Conservation (phyloP, 30 jellyfish, hydroid and myxozoan species). For the Cassiopea andromeda region DNA sequence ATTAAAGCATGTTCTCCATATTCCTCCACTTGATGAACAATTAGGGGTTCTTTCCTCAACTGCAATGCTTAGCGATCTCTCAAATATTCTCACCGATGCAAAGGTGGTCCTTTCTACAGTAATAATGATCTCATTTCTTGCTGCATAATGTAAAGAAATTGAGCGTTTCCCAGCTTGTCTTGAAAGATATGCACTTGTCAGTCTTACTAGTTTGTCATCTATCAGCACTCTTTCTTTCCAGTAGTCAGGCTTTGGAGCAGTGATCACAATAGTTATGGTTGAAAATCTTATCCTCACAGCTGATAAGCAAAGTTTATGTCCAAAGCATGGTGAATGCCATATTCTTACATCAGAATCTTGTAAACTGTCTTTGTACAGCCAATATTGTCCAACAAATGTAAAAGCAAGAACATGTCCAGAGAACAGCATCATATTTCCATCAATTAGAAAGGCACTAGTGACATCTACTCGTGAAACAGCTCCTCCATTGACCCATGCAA, state of each 20-base stretch:
- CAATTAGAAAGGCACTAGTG: slow-evolving; percentile 8
- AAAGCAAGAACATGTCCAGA: slow-evolving; percentile 22
- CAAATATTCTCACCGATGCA: slow-evolving; percentile 37
- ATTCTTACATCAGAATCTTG: slow-evolving; percentile 5
- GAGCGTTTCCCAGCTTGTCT: background rate
- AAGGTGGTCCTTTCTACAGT: background rate
- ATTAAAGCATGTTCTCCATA: slow-evolving; percentile 12
- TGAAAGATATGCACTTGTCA: slow-evolving; percentile 3
- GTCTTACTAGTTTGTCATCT: background rate
- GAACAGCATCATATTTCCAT: slow-evolving; percentile 21
- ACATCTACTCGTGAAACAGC: background rate
- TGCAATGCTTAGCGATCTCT: slow-evolving; percentile 23
- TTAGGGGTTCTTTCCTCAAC: background rate
- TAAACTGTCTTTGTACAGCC: slow-evolving; percentile 21
- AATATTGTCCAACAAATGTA: slow-evolving; percentile 27
- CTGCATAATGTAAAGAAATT: slow-evolving; percentile 16
- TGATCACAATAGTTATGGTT: slow-evolving; percentile 6
- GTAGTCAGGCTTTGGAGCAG: slow-evolving; percentile 23
- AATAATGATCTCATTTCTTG: slow-evolving; percentile 24
- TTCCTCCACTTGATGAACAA: slow-evolving; percentile 39
- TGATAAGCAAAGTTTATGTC: slow-evolving; percentile 35
- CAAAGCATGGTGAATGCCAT: slow-evolving; percentile 37
- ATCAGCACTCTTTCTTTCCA: slow-evolving; percentile 1
- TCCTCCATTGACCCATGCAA: slow-evolving; percentile 8
- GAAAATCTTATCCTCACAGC: slow-evolving; percentile 17